Evolutionary conservation across 2,797 vertebrate species (phyloP), one percentile per base, ranked within the genome.

Genomic region (Myotis daubentonii): DNA sequence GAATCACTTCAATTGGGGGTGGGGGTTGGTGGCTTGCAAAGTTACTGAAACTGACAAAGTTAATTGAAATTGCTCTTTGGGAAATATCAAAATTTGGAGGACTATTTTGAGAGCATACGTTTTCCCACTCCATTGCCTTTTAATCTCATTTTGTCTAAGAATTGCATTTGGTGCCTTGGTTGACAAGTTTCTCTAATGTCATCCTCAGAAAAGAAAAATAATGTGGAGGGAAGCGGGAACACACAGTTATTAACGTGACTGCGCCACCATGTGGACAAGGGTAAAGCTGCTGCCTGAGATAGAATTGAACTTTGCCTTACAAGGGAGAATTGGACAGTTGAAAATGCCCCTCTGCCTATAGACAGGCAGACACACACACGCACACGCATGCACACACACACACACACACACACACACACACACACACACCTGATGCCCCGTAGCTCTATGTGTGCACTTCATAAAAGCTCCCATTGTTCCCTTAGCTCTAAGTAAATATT

Each of bases 241-340:
- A 16, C 30, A 83, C 19, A 1, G 36, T 96, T 92, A 53, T 44
- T 95, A 89, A 95, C 80, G 90, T 62, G 60, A 93, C 41, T 76
- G 93, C 62, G 81, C 97, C 97, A 96, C 96, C 97, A 65, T 8
- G 96, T 96, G 97, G 96, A 83, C 60, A 65, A 92, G 0, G 0
- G 4, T 62, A 72, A 86, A 95, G 20, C 36, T 92, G 41, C 94
- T 20, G 36, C 20, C 17, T 86, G 60, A 66, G 60, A 76, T 12
- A 28, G 33, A 80, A 90, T 36, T 25, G 30, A 83, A 28, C 30
- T 30, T 92, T 75, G 81, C 15, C 41, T 74, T 74, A 20, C 16
- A 79, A 68, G 38, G 23, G 71, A 15, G 47, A 74, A 89, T n/a
- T 23, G 38, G 49, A 44, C 53, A 10, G 86, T 95, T 82, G 13